Evolutionary conservation across 2,888 invertebrate genomes (phyloP).

Genomic region (Polyommatus icarus): DNA sequence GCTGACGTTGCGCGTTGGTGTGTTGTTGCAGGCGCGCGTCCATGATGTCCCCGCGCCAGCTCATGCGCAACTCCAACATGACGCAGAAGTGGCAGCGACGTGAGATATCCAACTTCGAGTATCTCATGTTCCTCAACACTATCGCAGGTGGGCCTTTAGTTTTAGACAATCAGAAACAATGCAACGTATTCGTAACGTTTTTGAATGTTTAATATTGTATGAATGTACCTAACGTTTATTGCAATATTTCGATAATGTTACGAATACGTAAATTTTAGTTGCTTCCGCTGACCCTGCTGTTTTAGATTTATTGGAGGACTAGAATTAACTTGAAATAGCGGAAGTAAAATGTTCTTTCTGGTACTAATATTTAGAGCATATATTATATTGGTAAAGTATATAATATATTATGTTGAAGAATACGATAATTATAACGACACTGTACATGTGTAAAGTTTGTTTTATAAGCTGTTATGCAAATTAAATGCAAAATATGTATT

Average conservation of each 20-base stretch:
- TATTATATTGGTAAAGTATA: not conserved
- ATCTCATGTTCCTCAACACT: conserved; percentile 99
- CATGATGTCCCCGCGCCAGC: conserved; percentile 98
- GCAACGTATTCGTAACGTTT: not conserved
- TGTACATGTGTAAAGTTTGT: too few species aligned
- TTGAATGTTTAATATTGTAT: not conserved
- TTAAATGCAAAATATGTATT: too few species aligned
- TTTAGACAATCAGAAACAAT: not conserved
- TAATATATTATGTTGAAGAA: not conserved
- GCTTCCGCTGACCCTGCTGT: not conserved
- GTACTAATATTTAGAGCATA: not conserved
- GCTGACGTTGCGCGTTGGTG: not conserved
- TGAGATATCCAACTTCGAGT: conserved; percentile 99
- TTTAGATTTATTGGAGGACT: not conserved
- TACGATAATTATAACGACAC: too few species aligned
- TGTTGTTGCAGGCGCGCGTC: conserved; percentile 87
- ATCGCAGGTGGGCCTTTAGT: conserved; percentile 89
- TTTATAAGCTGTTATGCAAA: too few species aligned
- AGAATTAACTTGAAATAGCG: not conserved
- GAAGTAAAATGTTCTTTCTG: not conserved
- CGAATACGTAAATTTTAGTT: not conserved
- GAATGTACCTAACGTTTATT: too few species aligned
- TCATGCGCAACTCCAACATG: conserved; percentile 99
- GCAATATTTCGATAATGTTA: not conserved
- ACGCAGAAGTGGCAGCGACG: conserved; percentile 99